These are phyloP conservation scores for Leptopilina myrica DNA, from an alignment of 2,888 invertebrate genomes.

Conservation along the genomic window DNA sequence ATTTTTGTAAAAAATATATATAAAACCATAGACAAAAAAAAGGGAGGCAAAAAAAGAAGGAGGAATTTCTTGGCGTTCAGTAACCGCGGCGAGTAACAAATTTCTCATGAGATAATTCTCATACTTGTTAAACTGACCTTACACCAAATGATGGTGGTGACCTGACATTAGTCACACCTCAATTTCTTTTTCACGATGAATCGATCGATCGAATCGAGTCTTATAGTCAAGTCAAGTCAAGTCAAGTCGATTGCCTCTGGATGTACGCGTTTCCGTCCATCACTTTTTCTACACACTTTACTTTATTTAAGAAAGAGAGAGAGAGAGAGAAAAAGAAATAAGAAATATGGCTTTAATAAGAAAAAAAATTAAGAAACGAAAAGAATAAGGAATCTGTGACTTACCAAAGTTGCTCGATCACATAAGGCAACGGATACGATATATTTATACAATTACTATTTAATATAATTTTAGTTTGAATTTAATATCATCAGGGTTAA, in stretches of 20 bases:
- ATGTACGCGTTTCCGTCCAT: conserved; percentile 54
- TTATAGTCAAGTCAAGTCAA: too few relatives aligned
- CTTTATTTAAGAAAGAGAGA: neutral
- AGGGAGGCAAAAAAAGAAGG: too few relatives aligned
- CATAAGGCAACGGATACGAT: conserved; percentile 20
- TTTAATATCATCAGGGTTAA: too few relatives aligned
- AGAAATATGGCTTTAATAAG: too few relatives aligned
- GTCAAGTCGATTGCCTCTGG: conserved; percentile 48
- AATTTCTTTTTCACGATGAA: conserved; percentile 49
- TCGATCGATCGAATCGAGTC: conserved; percentile 8
- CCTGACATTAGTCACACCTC: conserved; percentile 62
- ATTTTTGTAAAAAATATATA: too few relatives aligned
- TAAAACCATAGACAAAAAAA: too few relatives aligned
- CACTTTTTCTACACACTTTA: conserved; percentile 45
- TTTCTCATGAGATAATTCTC: neutral
- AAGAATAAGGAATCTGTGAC: too few relatives aligned
- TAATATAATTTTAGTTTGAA: too few relatives aligned
- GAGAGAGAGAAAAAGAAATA: too few relatives aligned
- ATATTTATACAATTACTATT: neutral
- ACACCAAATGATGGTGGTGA: conserved; percentile 58
- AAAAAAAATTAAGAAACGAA: neutral
- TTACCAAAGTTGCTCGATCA: conserved; percentile 8
- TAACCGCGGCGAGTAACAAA: too few relatives aligned
- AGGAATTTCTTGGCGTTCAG: too few relatives aligned
- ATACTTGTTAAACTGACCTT: conserved; percentile 48